Evolutionary conservation across 1,140 invertebrate genomes (phyloP).

Genomic region (Neodiprion fabricii): DNA sequence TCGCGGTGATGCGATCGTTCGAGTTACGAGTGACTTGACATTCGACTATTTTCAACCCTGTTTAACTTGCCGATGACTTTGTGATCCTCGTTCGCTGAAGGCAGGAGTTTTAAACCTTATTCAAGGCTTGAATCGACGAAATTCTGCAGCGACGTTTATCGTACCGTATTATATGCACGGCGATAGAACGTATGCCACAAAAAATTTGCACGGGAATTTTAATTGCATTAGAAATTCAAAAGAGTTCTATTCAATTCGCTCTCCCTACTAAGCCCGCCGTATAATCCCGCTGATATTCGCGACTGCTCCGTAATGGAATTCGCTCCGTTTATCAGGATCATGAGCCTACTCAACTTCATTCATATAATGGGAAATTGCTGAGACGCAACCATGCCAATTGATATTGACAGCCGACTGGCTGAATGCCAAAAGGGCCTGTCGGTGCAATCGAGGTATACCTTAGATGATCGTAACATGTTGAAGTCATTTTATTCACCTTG

Average conservation of each 20-base stretch:
- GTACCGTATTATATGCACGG: too few relatives aligned
- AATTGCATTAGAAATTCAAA: neutral
- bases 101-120: neutral
- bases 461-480: constrained; percentile 10
- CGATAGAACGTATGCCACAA: too few relatives aligned
- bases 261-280: too few relatives aligned
- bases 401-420: neutral
- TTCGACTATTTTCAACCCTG: neutral
- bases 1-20: too few relatives aligned
- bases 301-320: neutral
- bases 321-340: neutral
- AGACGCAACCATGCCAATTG: neutral
- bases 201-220: neutral
- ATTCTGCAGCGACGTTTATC: too few relatives aligned
- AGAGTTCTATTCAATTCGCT: neutral
- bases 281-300: neutral
- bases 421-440: neutral
- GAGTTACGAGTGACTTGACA: neutral
- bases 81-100: too few relatives aligned
- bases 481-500: constrained; percentile 33
- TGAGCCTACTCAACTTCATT: neutral
- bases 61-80: neutral
- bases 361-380: neutral
- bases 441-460: too few relatives aligned
- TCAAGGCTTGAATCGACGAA: too few relatives aligned